A percentile compares a stretch with the other conserved stretches of the same genome.
These are phyloP conservation scores for Anas bernieri DNA, from an alignment of 2,797 vertebrate species.

Conservation along the genomic window DNA sequence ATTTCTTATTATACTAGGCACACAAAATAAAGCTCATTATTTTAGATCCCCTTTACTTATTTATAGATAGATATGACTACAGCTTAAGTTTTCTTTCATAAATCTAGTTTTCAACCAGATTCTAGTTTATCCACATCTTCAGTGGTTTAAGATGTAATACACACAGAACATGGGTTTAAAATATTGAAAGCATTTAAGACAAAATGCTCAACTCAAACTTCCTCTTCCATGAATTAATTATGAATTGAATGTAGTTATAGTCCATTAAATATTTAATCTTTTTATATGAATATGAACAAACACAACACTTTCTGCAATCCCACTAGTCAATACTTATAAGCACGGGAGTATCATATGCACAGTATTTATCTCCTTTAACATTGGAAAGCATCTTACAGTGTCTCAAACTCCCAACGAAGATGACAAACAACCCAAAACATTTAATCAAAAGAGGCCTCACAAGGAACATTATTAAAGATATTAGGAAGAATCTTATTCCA, in stretches of 20 bases:
- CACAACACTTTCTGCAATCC: neutral
- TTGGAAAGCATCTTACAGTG: neutral
- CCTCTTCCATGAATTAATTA: neutral
- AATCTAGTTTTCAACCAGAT: neutral
- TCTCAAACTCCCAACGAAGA: neutral
- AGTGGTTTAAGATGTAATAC: neutral
- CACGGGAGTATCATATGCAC: neutral
- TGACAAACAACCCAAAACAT: neutral
- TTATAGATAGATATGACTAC: neutral
- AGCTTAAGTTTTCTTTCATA: neutral
- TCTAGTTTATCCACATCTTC: neutral
- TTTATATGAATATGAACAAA: neutral
- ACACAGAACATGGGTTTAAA: neutral
- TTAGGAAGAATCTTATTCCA: neutral
- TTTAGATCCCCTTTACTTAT: neutral
- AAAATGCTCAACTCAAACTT: neutral
- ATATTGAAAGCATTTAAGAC: neutral
- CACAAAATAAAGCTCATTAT: neutral
- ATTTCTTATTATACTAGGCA: neutral
- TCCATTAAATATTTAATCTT: neutral
- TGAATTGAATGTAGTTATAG: neutral
- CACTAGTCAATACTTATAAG: neutral
- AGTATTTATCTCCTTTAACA: neutral
- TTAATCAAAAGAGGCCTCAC: neutral
- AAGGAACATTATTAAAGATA: neutral